Base-by-base conservation (phyloP, 2,113 vertebrate genomes). In the Canis aureus region DNA sequence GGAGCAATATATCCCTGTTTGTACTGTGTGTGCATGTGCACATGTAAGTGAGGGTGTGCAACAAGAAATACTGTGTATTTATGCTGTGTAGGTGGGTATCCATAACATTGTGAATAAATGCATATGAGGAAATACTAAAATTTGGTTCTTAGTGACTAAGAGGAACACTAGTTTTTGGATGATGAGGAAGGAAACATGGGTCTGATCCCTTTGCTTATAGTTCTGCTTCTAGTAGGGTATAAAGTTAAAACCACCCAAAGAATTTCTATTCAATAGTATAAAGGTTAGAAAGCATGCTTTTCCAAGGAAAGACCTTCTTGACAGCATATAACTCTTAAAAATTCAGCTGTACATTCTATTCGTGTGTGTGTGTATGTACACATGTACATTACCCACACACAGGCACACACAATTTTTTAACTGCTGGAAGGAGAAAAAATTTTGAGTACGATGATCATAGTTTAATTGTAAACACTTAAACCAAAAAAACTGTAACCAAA, bases 151-250 rank as follows among this genome's bases (percentile, higher is more conserved):
- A 22, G 92, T 19, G 29, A 3, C 83, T 92, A 82, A 92, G 73
- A 92, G 69, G 35, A 95, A 80, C 78, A 60, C 53, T 60, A 13
- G 84, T 29, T 86, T 91, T 73, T 55, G 43, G 69, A 93, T 27
- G 73, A 98, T 69, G 74, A 97, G 96, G 95, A 94, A 97, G 93
- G 87, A 92, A 97, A 94, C 67, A 32, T 91, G 67, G 23, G 35
- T 66, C 53, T 82, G 51, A 92, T n/a, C 94, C 62, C 64, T 96
- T 86, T 85, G 27, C 55, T 85, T 81, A 81, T 35, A 95, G 64
- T 95, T 97, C 88, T 97, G 93, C 62, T 95, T 97, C 92, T 62
- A 12, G 9, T 71, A 9, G 13, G 17, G 23, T 62, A 6, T 73
- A 73, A 94, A 85, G 32, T 88, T 95, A 87, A 80, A 91, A 35